Evolutionary conservation across 2,888 invertebrate genomes (phyloP), one percentile per base, ranked within the genome.

Genomic region (Sthenelais limicola): DNA sequence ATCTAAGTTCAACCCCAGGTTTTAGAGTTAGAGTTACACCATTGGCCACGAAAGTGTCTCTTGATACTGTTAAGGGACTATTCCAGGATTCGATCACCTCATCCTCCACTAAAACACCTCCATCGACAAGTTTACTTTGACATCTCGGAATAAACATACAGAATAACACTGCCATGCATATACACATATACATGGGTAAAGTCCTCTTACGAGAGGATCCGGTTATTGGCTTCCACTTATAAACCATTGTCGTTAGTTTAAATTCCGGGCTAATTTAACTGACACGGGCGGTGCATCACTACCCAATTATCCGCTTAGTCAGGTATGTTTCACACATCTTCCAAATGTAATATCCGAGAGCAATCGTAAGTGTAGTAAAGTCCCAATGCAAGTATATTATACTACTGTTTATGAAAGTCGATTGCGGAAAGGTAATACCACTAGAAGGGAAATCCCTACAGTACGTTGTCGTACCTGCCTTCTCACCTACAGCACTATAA

Each of bases 1-100:
- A 96, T 80, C 93, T 91, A 71, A 99, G 89, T 82, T 93, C 93
- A 0, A 96, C 96, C 32, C 98, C 98, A 18, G 97, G 92, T 86
- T 96, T 95, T 73, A 98, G 92, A 71, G 93, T 90, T 82, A 98
- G 89, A 83, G 93, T 93, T 0, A 93, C 95, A 76, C 92, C 92
- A 78, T 91, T 90, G 81, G 94, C 93, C 68, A 97, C 43, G 21
- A 62, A 21, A 21, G 43, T 43, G 24, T 62, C 62, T 12, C 12
- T 62, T 21, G 35, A 21, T n/a, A 62, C 43, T 9, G 35, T 62
- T 7, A 62, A 26, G 15, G 62, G 62, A 9, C 38, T 38, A 35
- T 62, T 35, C 62, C 62, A 62, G 9, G 18, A 9, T 18, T 62
- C 62, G 7, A 62, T 43, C 38, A 62, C 62, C 38, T 35, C n/a